phyloP scores from a whole-genome alignment of 92 coral and sea anemone genomes.

The Epizoanthus fatuus region DNA sequence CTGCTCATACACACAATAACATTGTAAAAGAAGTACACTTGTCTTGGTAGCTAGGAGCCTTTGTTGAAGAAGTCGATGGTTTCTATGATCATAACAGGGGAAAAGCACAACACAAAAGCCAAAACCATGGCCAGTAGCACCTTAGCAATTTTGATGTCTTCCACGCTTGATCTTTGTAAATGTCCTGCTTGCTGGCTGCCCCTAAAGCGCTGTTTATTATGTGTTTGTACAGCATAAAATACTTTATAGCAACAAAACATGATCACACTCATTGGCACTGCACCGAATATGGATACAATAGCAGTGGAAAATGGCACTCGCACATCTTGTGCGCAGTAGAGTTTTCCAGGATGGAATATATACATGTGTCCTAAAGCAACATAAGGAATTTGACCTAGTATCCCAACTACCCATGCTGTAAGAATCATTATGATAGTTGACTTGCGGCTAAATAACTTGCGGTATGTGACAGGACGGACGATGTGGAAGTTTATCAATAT shows the following conservation, averaged over 20 bases:
- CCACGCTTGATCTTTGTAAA: conserved; percentile 12
- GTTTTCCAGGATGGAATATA: conserved; percentile 58
- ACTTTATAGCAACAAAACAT: conserved; percentile 50
- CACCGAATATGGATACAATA: conserved; percentile 32
- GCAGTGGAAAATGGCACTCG: conserved; percentile 27
- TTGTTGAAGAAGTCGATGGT: conserved; percentile 24
- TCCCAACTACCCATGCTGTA: conserved; percentile 47
- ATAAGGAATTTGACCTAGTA: conserved; percentile 22
- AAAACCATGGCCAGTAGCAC: conserved; percentile 43
- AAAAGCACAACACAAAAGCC: conserved; percentile 51
- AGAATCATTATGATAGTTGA: conserved; percentile 25
- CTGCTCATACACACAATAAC: conserved; percentile 49
- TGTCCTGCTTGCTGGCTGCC: conserved; percentile 8
- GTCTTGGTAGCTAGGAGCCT: conserved; percentile 47
- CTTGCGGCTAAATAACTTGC: conserved; percentile 31
- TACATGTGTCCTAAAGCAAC: conserved; percentile 31
- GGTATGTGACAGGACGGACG: conserved; percentile 22
- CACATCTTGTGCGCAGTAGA: conserved; percentile 36
- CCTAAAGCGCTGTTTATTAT: conserved; percentile 20
- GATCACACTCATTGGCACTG: conserved; percentile 41
- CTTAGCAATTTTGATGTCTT: conserved; percentile 50
- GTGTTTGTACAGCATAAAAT: conserved; percentile 41
- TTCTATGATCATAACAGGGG: conserved; percentile 56
- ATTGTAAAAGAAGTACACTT: conserved; percentile 44
- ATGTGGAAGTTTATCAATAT: conserved; percentile 22